Base-by-base conservation (phyloP, 2,888 invertebrate genomes). In the Habrosyne pyritoides region DNA sequence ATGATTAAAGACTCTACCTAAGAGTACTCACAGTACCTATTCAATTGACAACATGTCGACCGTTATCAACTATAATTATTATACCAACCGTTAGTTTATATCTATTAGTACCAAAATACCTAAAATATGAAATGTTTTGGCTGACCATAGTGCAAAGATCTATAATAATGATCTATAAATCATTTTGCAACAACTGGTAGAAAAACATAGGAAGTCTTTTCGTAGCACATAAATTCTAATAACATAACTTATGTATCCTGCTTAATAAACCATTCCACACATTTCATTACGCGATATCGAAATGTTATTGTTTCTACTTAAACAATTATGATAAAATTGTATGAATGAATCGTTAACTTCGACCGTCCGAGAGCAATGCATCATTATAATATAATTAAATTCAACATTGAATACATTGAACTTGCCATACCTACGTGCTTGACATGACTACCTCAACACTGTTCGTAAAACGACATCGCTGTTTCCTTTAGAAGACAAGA, bases 341-440 rank as follows among this genome's bases (percentile, higher is more conserved):
- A 50, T 50, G 50, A 50, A 50, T 28, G 50, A 50, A 50, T 50
- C 30, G 28, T 50, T 28, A 50, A 50, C 21, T 50, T 21, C 5
- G 22, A 28, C 42, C 30, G 52, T 26, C 28, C 21, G 4, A 24
- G 28, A 50, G 26, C 10, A 50, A 30, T 50, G 18, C 26, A 21
- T 47, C 22, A 47, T 21, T 14, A 14, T 47, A 10, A 48, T 14
- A 33, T 56, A 47, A 56, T 51, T 54, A 57, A 54, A 54, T 52
- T 49, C 46, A 53, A 54, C 49, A 50, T 54, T 50, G 47, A 50
- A 57, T 28, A 28, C 26, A 47, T 42, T 42, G 47, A 30, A 57
- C 52, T 33, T 33, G 46, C 21, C 54, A 52, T 54, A 51, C 18
- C 26, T 24, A 30, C 21, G 50, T 18, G n/a, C n/a, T n/a, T 50